Conservation (phyloP, 2,888 invertebrate species). For the Thymelicus acteon region DNA sequence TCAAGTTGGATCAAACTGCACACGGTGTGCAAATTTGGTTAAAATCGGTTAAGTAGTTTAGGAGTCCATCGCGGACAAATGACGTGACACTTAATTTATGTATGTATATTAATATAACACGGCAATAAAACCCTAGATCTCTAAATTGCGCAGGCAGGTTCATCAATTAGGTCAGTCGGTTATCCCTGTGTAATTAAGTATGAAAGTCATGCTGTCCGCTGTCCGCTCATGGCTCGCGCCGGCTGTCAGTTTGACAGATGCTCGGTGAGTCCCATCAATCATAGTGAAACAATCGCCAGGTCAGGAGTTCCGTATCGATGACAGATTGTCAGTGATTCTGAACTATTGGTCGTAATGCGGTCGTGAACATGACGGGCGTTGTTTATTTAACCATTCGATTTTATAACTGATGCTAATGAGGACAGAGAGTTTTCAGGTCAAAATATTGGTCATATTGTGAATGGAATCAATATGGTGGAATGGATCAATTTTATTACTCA, state of each 20-base stretch:
- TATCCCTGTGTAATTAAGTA: too few species aligned
- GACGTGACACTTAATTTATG: too few species aligned
- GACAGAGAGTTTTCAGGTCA: too few species aligned
- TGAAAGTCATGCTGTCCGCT: conserved; percentile 19
- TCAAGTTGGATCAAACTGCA: too few species aligned
- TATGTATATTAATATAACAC: too few species aligned
- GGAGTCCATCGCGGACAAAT: too few species aligned
- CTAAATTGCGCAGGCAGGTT: neutral
- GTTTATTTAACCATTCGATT: neutral
- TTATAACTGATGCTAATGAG: neutral
- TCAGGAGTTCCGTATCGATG: conserved; percentile 45
- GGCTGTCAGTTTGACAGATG: conserved; percentile 54
- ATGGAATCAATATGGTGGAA: too few species aligned
- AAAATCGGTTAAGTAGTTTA: too few species aligned
- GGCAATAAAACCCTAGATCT: neutral
- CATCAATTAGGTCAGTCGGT: neutral
- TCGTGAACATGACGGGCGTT: conserved; percentile 29
- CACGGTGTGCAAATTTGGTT: too few species aligned
- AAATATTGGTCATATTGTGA: too few species aligned
- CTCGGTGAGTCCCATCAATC: conserved; percentile 50
- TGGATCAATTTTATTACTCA: too few species aligned
- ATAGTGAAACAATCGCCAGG: conserved; percentile 46
- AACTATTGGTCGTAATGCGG: conserved; percentile 41
- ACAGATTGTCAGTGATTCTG: conserved; percentile 45
- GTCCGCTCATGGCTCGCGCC: conserved; percentile 42